Base-by-base conservation (phyloP, 2,888 invertebrate species). In the Lithophane ornitopus region DNA sequence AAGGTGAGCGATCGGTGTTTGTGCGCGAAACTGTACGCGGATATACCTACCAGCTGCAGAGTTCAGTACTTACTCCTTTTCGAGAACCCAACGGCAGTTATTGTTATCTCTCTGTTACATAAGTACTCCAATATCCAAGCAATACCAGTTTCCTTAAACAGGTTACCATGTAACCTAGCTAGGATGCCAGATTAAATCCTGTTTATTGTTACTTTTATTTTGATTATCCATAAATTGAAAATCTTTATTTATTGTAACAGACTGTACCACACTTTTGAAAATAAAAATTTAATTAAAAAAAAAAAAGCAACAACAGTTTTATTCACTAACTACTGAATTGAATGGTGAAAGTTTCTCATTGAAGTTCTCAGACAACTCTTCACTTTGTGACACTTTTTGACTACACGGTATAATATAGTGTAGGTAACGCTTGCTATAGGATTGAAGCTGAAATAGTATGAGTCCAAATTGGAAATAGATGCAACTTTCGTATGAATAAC, bases 311-410 rank as follows among this genome's bases (percentile, higher is more conserved):
- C 75, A 19, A 9, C 14, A 34, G 44, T 59, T 58, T 14, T 52
- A 14, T 46, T 16, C 46, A 14, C 14, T 39, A 19, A 19, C 9
- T 14, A 49, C 46, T 34, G 6, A 56, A 34, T 46, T n/a, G 41
- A 73, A 80, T 80, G 41, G 74, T 34, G 49, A 78, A 73, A 80
- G 74, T 63, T 52, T 52, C 56, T 63, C 74, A 63, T 41, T 8
- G 26, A 14, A 56, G 22, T 44, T 74, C 16, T 63, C 74, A 44
- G 34, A 49, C 28, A 26, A 41, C 34, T 54, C 3, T 72, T 73
- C 19, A 56, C 54, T 22, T 56, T 56, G 61, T 62, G 75, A 34
- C 44, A 54, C 22, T 34, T 26, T 6, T 41, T 14, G n/a, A 12
- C 19, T 28, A 28, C 14, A 61, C 44, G 34, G 34, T n/a, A n/a